Evolutionary conservation across 2,888 invertebrate genomes (phyloP).

Genomic region (Agapostemon virescens): DNA sequence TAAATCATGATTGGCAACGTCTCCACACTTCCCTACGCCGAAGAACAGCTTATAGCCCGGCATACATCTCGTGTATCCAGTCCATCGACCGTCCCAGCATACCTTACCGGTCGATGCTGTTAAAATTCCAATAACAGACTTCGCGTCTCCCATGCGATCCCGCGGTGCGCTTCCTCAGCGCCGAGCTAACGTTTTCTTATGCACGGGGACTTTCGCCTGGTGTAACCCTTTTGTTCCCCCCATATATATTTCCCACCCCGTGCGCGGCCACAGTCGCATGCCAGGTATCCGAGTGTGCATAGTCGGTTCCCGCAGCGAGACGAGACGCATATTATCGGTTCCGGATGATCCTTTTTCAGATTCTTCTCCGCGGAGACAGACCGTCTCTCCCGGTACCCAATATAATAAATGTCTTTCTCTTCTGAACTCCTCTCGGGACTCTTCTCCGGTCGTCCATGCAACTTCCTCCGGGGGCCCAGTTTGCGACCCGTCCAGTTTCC

Average conservation of each 20-base stretch:
- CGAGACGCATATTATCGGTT: slow-evolving; percentile 60
- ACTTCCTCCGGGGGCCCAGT: no score
- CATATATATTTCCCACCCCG: slow-evolving; percentile 49
- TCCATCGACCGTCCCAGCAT: slow-evolving; percentile 1
- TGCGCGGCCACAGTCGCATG: slow-evolving; percentile 39
- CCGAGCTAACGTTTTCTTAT: slow-evolving; percentile 51
- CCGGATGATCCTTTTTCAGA: slow-evolving; percentile 60
- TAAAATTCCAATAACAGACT: slow-evolving; percentile 67
- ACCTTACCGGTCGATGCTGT: slow-evolving; percentile 48
- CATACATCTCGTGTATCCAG: neutral
- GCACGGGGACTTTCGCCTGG: slow-evolving; percentile 42
- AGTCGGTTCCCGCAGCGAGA: slow-evolving; percentile 35
- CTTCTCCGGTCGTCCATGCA: no score
- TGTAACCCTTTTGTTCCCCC: slow-evolving; percentile 45
- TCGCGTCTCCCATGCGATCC: slow-evolving; percentile 23
- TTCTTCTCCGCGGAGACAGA: slow-evolving; percentile 58
- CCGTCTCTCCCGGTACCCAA: slow-evolving; percentile 57
- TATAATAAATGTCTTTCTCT: slow-evolving; percentile 74
- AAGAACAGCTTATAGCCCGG: neutral
- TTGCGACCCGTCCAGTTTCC: neutral
- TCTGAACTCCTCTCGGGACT: slow-evolving; percentile 27
- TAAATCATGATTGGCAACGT: neutral
- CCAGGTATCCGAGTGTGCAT: slow-evolving; percentile 28
- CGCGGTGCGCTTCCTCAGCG: slow-evolving; percentile 10
- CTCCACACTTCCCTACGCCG: neutral